These are phyloP conservation scores for Rhingia campestris DNA, from an alignment of 2,888 invertebrate species.

Conservation along the genomic window DNA sequence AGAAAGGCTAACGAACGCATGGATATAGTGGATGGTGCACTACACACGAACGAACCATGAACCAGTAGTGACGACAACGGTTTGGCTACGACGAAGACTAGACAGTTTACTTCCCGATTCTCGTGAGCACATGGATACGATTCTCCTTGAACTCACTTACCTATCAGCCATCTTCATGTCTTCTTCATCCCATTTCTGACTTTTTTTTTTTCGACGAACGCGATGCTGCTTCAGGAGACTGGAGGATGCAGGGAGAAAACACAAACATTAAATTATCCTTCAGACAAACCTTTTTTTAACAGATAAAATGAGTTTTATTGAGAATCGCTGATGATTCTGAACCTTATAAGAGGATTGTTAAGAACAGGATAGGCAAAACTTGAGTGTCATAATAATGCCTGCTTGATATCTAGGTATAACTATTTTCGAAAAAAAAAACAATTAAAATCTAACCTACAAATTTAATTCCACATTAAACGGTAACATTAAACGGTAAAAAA, in stretches of 20 bases:
- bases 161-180: slow-evolving; percentile 28
- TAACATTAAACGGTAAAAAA: too few species aligned
- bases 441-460: too few species aligned
- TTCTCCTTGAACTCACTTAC: slow-evolving; percentile 57
- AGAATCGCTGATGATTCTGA: neutral
- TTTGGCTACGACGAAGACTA: slow-evolving; percentile 29
- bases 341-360: neutral
- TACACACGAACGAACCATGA: slow-evolving; percentile 4
- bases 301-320: neutral
- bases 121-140: slow-evolving; percentile 44
- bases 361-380: neutral
- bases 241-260: neutral
- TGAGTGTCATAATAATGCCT: too few species aligned
- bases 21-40: neutral
- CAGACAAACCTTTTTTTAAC: neutral
- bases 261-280: slow-evolving; percentile 20
- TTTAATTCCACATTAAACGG: too few species aligned
- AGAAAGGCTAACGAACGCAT: slow-evolving; percentile 63
- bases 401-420: too few species aligned
- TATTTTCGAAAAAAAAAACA: too few species aligned
- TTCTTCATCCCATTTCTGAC: slow-evolving; percentile 9
- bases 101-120: slow-evolving; percentile 63
- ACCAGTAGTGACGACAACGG: neutral
- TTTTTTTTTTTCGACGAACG: neutral
- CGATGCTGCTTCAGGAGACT: slow-evolving; percentile 2